Conservation (phyloP, 2,113 vertebrate genomes). For the Aix galericulata region DNA sequence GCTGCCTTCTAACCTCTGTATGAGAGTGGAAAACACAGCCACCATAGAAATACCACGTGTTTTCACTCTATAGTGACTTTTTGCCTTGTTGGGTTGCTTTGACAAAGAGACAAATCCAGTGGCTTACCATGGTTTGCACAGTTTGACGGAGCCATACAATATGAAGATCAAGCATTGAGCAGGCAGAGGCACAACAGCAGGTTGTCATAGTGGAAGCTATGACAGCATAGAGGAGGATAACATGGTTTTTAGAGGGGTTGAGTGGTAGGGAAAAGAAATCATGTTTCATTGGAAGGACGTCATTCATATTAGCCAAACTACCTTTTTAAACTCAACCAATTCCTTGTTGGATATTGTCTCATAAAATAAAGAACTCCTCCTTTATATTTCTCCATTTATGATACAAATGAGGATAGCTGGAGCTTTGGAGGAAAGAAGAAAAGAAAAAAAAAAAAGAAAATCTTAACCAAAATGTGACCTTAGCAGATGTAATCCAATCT, state of each 20-base stretch:
- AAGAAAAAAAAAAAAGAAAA: background rate
- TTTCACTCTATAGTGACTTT: background rate
- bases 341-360: constrained; percentile 16
- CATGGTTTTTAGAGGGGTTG: background rate
- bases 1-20: background rate
- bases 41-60: fast-evolving
- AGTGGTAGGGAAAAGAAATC: background rate
- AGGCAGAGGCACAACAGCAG: background rate
- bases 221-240: background rate
- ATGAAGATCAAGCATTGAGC: background rate
- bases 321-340: constrained; percentile 26
- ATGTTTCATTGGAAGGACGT: background rate
- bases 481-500: constrained; percentile 65
- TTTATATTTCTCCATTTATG: constrained; percentile 41
- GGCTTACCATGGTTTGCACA: background rate
- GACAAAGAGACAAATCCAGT: background rate
- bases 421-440: background rate
- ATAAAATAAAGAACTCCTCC: constrained; percentile 34
- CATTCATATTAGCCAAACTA: constrained; percentile 27
- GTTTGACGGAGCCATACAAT: background rate
- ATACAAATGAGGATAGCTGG: constrained; percentile 55
- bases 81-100: background rate
- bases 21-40: background rate
- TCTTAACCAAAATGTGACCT: constrained; percentile 59
- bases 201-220: background rate